Evolutionary conservation across 2,888 invertebrate genomes (phyloP).

Genomic region (Drosophila paranaensis): DNA sequence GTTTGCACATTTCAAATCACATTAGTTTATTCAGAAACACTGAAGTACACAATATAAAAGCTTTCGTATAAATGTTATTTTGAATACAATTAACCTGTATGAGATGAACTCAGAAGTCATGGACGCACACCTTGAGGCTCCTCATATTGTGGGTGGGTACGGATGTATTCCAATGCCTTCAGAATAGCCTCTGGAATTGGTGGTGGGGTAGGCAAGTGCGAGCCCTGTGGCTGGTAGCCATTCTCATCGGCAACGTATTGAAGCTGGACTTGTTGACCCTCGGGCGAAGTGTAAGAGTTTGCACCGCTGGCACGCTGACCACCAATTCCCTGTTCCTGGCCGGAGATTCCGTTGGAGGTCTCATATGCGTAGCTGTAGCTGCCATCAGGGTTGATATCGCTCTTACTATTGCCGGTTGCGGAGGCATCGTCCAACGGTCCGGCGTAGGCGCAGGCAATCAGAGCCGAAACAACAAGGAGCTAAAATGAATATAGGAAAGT

Average conservation of each 20-base stretch:
- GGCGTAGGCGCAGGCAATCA: conserved; percentile 60
- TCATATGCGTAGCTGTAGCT: conserved; percentile 84
- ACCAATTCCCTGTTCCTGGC: conserved; percentile 86
- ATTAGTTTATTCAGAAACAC: conserved; percentile 38
- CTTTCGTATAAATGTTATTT: conserved; percentile 7
- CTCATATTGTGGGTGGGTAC: conserved; percentile 75
- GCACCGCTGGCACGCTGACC: conserved; percentile 84
- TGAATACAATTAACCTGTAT: conserved; percentile 17
- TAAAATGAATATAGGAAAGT: conserved; percentile 5
- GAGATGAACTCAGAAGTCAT: background rate
- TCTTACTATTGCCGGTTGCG: background rate
- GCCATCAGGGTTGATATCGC: conserved; percentile 81
- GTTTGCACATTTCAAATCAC: conserved; percentile 2
- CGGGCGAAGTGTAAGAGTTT: conserved; percentile 74
- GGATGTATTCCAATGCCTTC: conserved; percentile 77
- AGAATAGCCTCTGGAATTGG: conserved; percentile 80
- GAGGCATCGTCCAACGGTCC: conserved; percentile 43
- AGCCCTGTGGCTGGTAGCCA: conserved; percentile 80
- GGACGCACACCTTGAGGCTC: conserved; percentile 35
- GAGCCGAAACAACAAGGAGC: conserved; percentile 63
- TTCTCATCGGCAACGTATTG: conserved; percentile 78
- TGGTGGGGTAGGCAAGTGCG: conserved; percentile 80
- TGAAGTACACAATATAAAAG: conserved; percentile 20
- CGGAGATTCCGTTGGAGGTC: conserved; percentile 87
- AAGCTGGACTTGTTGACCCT: conserved; percentile 72